A percentile compares a stretch with the other conserved stretches of the same genome.
Evolutionary conservation across 2,888 invertebrate genomes (phyloP).

Genomic region (Autographa pulchrina): DNA sequence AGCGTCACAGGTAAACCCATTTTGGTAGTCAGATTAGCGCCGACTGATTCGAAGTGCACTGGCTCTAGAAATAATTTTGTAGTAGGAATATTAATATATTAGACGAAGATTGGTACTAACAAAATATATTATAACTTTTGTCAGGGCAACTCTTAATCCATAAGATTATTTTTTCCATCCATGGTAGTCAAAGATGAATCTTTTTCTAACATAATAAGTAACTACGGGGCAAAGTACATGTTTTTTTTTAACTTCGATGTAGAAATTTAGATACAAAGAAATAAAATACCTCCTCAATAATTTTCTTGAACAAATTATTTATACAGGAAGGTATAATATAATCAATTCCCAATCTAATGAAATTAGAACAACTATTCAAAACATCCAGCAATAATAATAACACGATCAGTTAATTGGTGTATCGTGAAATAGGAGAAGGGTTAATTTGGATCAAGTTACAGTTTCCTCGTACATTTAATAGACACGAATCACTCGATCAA

Average conservation of each 20-base stretch:
- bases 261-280: no score
- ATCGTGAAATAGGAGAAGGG: constrained; percentile 26
- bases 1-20: constrained; percentile 92
- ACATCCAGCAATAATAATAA: background rate
- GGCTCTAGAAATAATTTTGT: constrained; percentile 89
- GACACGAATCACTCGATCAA: constrained; percentile 37
- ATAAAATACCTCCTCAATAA: background rate
- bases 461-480: constrained; percentile 24
- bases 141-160: no score
- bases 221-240: no score
- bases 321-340: no score
- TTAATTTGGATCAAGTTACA: constrained; percentile 38
- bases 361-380: background rate
- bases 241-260: no score
- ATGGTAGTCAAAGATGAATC: no score
- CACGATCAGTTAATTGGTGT: background rate
- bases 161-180: no score
- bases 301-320: background rate
- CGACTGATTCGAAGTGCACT: constrained; percentile 92
- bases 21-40: constrained; percentile 93
- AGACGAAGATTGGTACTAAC: background rate
- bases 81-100: constrained; percentile 16
- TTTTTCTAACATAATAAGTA: no score
- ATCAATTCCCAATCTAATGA: background rate
- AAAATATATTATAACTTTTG: no score